Percentiles rank a stretch among this genome's conserved stretches.
Evolutionary conservation across 2,888 invertebrate genomes (phyloP).

Genomic region (Argynnis bischoffii): DNA sequence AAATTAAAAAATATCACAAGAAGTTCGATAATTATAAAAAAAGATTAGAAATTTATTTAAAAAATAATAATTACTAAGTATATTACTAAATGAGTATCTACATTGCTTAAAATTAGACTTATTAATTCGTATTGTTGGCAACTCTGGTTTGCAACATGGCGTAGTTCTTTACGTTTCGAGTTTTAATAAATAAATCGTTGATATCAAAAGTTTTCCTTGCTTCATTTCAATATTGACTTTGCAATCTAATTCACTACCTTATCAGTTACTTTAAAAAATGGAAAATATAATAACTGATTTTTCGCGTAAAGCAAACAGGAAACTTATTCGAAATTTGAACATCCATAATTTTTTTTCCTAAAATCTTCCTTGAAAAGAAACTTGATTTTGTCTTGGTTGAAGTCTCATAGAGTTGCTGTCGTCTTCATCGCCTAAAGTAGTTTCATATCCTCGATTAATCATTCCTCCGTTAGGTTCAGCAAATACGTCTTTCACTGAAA

Average conservation of each 20-base stretch:
- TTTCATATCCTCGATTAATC: slow-evolving; percentile 90
- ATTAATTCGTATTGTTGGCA: slow-evolving; percentile 57
- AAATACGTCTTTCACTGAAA: slow-evolving; percentile 91
- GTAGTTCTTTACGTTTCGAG: not conserved
- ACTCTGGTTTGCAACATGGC: slow-evolving; percentile 41
- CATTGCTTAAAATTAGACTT: slow-evolving; percentile 46
- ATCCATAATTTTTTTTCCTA: slow-evolving; percentile 45
- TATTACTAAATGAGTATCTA: slow-evolving; percentile 59
- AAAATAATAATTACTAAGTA: slow-evolving; percentile 41
- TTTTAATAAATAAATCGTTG: slow-evolving; percentile 11
- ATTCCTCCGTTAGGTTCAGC: slow-evolving; percentile 86
- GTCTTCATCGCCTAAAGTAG: slow-evolving; percentile 84
- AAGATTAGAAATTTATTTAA: slow-evolving; percentile 38
- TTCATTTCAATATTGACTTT: not conserved
- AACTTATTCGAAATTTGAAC: not conserved
- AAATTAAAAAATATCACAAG: slow-evolving; percentile 65
- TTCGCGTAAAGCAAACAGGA: not conserved
- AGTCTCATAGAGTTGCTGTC: slow-evolving; percentile 88
- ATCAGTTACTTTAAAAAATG: too few species aligned
- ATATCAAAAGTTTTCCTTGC: not conserved
- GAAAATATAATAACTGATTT: not conserved
- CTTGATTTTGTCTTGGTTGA: slow-evolving; percentile 85
- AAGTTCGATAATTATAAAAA: slow-evolving; percentile 48
- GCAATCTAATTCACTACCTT: too few species aligned
- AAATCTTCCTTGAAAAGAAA: slow-evolving; percentile 81